Evolutionary conservation across 2,888 invertebrate species (phyloP).

Genomic region (Cactoblastis cactorum): DNA sequence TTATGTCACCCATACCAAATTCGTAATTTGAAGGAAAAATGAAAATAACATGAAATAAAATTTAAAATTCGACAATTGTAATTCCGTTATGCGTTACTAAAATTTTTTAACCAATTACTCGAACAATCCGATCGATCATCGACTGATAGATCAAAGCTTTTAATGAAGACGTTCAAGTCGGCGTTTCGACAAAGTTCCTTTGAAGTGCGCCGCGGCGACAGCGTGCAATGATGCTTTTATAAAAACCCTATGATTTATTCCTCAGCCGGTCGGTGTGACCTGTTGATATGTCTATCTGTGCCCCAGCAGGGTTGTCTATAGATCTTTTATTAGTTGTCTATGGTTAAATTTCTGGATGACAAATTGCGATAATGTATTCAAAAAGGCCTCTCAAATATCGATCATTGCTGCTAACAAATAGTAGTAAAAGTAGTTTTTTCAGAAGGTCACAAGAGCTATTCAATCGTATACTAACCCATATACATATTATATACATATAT

Average conservation of each 20-base stretch:
- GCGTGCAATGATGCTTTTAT: slow-evolving; percentile 67
- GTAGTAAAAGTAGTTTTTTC: too few species aligned
- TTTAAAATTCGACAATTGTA: not conserved
- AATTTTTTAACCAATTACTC: slow-evolving; percentile 44
- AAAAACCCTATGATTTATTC: slow-evolving; percentile 75
- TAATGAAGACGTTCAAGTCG: slow-evolving; percentile 66
- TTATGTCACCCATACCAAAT: too few species aligned
- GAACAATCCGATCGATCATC: slow-evolving; percentile 44
- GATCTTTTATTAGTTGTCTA: not conserved
- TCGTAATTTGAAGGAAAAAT: too few species aligned
- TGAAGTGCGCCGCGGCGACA: slow-evolving; percentile 58
- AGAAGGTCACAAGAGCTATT: too few species aligned
- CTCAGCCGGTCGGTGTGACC: slow-evolving; percentile 36
- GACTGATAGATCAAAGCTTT: slow-evolving; percentile 54
- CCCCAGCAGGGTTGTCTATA: slow-evolving; percentile 21
- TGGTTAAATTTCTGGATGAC: not conserved
- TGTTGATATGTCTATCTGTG: slow-evolving; percentile 37
- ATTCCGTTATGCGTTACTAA: slow-evolving; percentile 15
- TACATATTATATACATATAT: too few species aligned
- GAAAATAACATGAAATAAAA: too few species aligned
- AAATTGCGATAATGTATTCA: not conserved
- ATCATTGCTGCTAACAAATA: not conserved
- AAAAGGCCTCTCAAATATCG: not conserved
- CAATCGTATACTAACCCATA: too few species aligned
- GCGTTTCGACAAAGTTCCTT: slow-evolving; percentile 57